Base-by-base conservation (phyloP, 2,797 vertebrate genomes). In the Bufotes viridis region DNA sequence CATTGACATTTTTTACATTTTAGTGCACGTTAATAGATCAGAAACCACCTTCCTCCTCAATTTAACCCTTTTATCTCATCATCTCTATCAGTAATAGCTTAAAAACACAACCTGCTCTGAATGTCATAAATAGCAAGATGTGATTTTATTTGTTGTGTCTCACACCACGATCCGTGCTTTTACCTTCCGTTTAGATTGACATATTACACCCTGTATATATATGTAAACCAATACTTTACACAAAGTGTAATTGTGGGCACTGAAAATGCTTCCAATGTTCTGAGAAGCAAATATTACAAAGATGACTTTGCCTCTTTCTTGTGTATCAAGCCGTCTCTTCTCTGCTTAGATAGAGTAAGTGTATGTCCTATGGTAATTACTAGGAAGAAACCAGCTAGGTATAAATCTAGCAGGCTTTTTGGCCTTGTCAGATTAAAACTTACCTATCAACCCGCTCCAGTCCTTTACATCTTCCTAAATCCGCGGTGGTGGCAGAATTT, bases 401-500 rank as follows among this genome's bases (percentile, higher is more conserved):
- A 94, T 93, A 95, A 95, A 95, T 95, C 94, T 93, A 93, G 93
- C 90, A 90, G 93, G 93, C 92, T 93, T 95, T 95, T 94, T 93
- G 93, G 92, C 93, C 93, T 92, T 94, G 93, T 94, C 91, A 91
- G 94, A 94, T 95, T 95, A 95, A 95, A 95, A 94, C 92, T 94
- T 94, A 95, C 94, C 94, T 94, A 95, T 95, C 94, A 95, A 91
- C 93, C 92, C 92, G 89, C 91, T 92, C 91, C 94, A 93, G 92
- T 93, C 94, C 93, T 95, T 94, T 91, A 93, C 93, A 93, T 94
- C 94, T 94, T 94, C 93, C 93, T 95, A 95, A 95, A 95, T 94
- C 94, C 92, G 92, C 93, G 92, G 92, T 93, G 93, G 92, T 91
- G 90, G 93, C 92, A 94, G 93, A 94, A 96, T 95, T 96, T 95